Evolutionary conservation across 2,113 vertebrate genomes (phyloP).

Genomic region (Austrofundulus limnaeus): DNA sequence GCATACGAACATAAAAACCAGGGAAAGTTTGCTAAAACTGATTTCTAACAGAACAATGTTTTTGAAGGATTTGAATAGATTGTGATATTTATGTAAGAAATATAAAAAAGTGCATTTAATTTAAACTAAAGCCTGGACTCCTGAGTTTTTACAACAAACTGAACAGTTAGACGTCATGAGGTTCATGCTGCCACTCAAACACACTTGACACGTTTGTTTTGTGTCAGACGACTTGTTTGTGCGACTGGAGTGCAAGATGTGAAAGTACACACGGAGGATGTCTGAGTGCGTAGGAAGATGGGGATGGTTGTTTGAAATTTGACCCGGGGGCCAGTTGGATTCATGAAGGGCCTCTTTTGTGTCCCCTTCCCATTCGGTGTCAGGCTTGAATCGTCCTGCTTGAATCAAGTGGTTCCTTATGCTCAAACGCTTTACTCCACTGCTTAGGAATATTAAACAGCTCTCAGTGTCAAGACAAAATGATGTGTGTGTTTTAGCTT

Average conservation of each 20-base stretch:
- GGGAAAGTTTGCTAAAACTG: no score
- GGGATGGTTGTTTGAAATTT: constrained; percentile 62
- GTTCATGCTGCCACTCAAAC: constrained; percentile 32
- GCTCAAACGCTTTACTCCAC: constrained; percentile 58
- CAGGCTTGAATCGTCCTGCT: constrained; percentile 48
- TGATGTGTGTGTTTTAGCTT: constrained; percentile 13
- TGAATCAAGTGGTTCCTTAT: constrained; percentile 76
- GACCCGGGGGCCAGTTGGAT: constrained; percentile 52
- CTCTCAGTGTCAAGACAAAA: constrained; percentile 5
- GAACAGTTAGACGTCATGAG: constrained; percentile 30
- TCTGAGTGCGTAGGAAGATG: constrained; percentile 27
- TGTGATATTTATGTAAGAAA: no score
- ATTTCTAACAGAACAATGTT: no score
- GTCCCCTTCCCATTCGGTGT: constrained; percentile 61
- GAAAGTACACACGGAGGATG: neutral
- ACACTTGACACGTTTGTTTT: constrained; percentile 42
- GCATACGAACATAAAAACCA: no score
- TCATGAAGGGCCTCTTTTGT: constrained; percentile 72
- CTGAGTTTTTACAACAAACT: no score
- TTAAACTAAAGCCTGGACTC: no score
- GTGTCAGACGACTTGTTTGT: constrained; percentile 29
- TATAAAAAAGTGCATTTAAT: no score
- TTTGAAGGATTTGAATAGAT: no score
- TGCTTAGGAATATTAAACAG: constrained; percentile 66
- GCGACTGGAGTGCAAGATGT: constrained; percentile 15